Evolutionary conservation across 2,888 invertebrate species (phyloP), one percentile per base, ranked within the genome.

Genomic region (Ophion ellenae): DNA sequence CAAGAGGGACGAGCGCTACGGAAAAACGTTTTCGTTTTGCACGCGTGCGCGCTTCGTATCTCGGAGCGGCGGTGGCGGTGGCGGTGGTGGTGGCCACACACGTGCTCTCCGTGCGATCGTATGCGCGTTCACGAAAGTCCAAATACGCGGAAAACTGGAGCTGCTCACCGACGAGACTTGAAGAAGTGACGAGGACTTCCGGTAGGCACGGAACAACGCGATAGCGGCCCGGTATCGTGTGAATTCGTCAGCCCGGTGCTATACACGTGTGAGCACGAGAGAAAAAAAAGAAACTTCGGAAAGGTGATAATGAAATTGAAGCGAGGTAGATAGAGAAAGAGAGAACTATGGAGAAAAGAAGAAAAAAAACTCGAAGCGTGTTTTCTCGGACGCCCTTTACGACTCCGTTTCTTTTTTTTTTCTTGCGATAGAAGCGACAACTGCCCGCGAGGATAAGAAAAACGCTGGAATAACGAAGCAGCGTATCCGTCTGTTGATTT

Each of bases 1-100:
- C 81, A 32, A 4, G 88, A 84, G 85, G 87, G 87, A 88, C 88
- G 87, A 85, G 86, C 88, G 87, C 89, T 86, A 76, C 53, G 67
- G n/a, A 45, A 63, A 75, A 75, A 53, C 47, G 36, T 53, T 74
- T 74, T 74, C 53, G n/a, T 47, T 66, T 20, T 14, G 32, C 5
- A 63, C 53, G 71, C 74, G 83, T 75, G 81, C 67, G 69, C 67
- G 59, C 47, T 76, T 53, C 64, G 59, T 47, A 24, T 20, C 20
- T 61, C 20, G 20, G n/a, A 61, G 2, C 61, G 61, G 61, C 14
- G 14, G 47, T 1, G 11, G 47, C 47, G 3, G 14, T 3, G 47
- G 47, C 10, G 45, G 45, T 45, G 45, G 47, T 10, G 47, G 32
- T 47, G 47, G 45, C 20, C 70, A 53, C 28, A 64, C 63, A 47